Percentiles rank a stretch among this genome's conserved stretches.
Evolutionary conservation across 2,113 vertebrate species (phyloP).

Genomic region (Amphiprion ocellaris): DNA sequence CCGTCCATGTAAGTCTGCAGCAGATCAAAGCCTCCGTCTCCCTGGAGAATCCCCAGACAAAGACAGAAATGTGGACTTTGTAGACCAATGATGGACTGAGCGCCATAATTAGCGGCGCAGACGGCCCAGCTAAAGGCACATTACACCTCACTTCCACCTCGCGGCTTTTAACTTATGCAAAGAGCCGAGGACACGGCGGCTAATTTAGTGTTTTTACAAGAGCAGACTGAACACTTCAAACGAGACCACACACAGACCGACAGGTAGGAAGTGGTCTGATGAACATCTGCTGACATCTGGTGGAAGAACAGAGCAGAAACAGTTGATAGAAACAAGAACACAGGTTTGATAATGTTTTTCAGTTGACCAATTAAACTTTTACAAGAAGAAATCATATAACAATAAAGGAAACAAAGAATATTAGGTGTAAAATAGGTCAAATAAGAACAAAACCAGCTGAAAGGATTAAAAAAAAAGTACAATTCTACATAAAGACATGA

Average conservation of each 20-base stretch:
- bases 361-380: too few species aligned
- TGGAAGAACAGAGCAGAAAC: constrained; percentile 32
- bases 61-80: constrained; percentile 58
- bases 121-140: constrained; percentile 55
- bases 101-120: constrained; percentile 43
- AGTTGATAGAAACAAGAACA: too few species aligned
- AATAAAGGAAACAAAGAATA: too few species aligned
- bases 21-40: constrained; percentile 78
- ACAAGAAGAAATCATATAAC: too few species aligned
- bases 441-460: too few species aligned
- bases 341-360: too few species aligned
- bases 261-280: neutral
- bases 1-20: constrained; percentile 30
- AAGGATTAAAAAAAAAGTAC: too few species aligned
- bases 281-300: constrained; percentile 65
- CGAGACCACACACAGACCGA: constrained; percentile 73
- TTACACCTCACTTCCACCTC: constrained; percentile 54
- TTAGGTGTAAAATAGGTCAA: too few species aligned
- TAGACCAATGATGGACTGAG: constrained; percentile 51
- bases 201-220: constrained; percentile 71
- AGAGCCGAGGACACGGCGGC: constrained; percentile 47
- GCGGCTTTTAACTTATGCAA: constrained; percentile 57
- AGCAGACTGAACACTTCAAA: constrained; percentile 60
- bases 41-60: constrained; percentile 75
- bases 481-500: too few species aligned